Conservation (phyloP, 2,888 invertebrate genomes). For the Ectemnius continuus region DNA sequence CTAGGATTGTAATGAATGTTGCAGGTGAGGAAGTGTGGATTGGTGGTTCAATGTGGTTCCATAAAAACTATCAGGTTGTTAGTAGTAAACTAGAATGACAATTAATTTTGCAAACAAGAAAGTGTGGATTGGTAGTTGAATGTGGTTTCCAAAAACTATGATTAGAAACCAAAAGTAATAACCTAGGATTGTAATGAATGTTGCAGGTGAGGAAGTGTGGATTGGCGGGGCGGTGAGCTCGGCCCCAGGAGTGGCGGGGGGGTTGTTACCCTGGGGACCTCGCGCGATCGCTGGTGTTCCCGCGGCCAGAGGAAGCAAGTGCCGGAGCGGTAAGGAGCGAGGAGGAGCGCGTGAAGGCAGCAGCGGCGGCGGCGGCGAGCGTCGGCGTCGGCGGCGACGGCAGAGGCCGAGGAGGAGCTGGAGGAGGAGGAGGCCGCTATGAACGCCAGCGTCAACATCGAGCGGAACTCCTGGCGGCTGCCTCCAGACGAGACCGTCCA, state of each 20-base stretch:
- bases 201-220: slow-evolving; percentile 70
- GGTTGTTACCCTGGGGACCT: slow-evolving; percentile 68
- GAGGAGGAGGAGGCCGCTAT: slow-evolving; percentile 85
- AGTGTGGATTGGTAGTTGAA: too few species aligned
- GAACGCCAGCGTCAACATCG: slow-evolving; percentile 94
- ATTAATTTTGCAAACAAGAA: too few species aligned
- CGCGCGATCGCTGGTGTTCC: slow-evolving; percentile 17
- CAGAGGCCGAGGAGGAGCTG: slow-evolving; percentile 79
- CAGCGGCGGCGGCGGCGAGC: slow-evolving; percentile 49
- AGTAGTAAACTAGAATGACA: too few species aligned
- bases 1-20: too few species aligned
- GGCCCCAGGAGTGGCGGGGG: slow-evolving; percentile 79
- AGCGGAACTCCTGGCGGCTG: slow-evolving; percentile 94
- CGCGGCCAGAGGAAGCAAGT: too few species aligned
- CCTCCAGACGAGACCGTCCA: slow-evolving; percentile 95
- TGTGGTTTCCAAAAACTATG: too few species aligned
- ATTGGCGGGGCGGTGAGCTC: slow-evolving; percentile 67
- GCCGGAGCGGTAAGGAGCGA: background rate
- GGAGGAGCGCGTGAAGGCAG: background rate
- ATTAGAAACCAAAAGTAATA: too few species aligned
- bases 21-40: too few species aligned
- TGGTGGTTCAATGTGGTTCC: too few species aligned
- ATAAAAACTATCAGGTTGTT: too few species aligned
- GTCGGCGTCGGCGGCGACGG: slow-evolving; percentile 79
- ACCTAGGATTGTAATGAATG: too few species aligned